A percentile compares a stretch with the other conserved stretches of the same genome.
phyloP scores from a whole-genome alignment of 2,113 vertebrate genomes.

The Cynocephalus volans region DNA sequence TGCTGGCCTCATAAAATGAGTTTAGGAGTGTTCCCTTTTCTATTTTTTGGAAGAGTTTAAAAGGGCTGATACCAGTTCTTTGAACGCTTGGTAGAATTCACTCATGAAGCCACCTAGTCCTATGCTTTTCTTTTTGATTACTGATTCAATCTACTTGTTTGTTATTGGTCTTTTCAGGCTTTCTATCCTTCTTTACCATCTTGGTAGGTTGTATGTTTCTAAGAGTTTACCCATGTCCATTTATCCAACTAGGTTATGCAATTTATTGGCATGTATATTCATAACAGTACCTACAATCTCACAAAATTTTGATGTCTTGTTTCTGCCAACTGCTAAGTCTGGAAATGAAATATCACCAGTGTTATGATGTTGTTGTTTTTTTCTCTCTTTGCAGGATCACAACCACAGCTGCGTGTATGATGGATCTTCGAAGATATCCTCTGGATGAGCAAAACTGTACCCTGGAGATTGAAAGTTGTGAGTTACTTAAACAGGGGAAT shows the following conservation, averaged over 20 bases:
- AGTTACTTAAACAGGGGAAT: conserved; percentile 87
- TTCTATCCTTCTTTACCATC: neutral
- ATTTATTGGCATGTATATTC: neutral
- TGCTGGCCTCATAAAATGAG: neutral
- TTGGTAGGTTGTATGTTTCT: neutral
- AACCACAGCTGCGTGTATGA: conserved; percentile 98
- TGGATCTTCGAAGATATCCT: conserved; percentile 96
- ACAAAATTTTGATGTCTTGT: neutral
- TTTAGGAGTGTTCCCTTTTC: neutral
- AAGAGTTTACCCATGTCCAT: neutral
- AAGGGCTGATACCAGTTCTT: neutral
- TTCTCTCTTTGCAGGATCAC: conserved; percentile 91
- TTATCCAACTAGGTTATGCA: neutral
- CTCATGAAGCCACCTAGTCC: neutral
- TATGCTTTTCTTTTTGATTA: neutral
- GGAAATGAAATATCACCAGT: neutral
- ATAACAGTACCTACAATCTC: neutral
- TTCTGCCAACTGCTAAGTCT: neutral
- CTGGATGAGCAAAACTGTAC: conserved; percentile 98
- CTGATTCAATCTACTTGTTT: neutral
- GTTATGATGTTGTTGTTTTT: neutral
- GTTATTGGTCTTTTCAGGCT: neutral
- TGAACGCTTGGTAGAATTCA: neutral
- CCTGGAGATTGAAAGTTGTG: conserved; percentile 97
- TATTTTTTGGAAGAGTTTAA: neutral